Evolutionary conservation across 2,113 vertebrate species (phyloP).

Genomic region (Microcebus ravelobensis): DNA sequence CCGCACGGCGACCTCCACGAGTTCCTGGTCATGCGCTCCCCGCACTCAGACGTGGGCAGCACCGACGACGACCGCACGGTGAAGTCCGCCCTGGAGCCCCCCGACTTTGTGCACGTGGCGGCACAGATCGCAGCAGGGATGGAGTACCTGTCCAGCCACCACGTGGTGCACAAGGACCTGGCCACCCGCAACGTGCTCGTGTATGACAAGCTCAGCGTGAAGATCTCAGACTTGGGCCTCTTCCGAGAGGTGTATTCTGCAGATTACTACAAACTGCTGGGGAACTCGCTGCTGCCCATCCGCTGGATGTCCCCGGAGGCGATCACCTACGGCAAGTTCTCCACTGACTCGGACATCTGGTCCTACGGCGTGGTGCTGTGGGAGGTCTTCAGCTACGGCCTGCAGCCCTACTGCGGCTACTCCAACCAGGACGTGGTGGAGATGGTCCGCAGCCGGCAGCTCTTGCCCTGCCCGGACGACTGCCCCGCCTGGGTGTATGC

Average conservation of each 20-base stretch:
- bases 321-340: slow-evolving; percentile 95
- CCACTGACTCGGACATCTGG: slow-evolving; percentile 98
- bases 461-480: slow-evolving; percentile 95
- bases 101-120: slow-evolving; percentile 94
- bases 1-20: slow-evolving; percentile 95
- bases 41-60: slow-evolving; percentile 96
- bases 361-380: slow-evolving; percentile 96
- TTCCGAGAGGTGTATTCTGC: slow-evolving; percentile 97
- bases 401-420: slow-evolving; percentile 98
- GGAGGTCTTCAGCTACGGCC: slow-evolving; percentile 98
- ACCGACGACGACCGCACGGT: slow-evolving; percentile 95
- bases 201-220: slow-evolving; percentile 94
- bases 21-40: slow-evolving; percentile 96
- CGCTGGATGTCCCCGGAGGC: slow-evolving; percentile 99
- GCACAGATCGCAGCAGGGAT: slow-evolving; percentile 97
- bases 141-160: slow-evolving; percentile 96
- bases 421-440: slow-evolving; percentile 99
- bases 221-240: slow-evolving; percentile 96
- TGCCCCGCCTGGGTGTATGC: slow-evolving; percentile 96
- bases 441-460: slow-evolving; percentile 94
- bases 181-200: slow-evolving; percentile 96
- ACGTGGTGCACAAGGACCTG: slow-evolving; percentile 96
- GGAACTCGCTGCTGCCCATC: slow-evolving; percentile 92
- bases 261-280: slow-evolving; percentile 95
- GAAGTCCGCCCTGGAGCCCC: slow-evolving; percentile 94